Base-by-base conservation (phyloP, 2,113 vertebrate genomes). In the Neoarius graeffei region DNA sequence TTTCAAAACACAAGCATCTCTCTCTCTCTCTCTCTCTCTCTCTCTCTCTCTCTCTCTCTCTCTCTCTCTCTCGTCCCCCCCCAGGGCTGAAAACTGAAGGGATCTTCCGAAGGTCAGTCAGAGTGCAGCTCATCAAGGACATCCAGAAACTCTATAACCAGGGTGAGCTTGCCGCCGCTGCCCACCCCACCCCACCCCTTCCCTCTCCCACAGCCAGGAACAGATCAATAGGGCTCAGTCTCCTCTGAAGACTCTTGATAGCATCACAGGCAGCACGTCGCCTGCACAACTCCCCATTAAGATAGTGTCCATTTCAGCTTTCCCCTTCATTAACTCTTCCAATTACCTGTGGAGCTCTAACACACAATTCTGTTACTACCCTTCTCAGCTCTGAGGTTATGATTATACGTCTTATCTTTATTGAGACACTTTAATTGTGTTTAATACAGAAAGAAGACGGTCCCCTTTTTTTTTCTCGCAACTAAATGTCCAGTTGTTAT, bases 51-150 rank as follows among this genome's bases (percentile, higher is more conserved):
- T 79, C 73, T 50, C 7, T 25, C 42, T 17, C 3, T 27, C 56
- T 57, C 62, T 54, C 52, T 10, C 9, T 42, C 59, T 35, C 27
- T 42, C 42, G 25, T 7, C 25, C 35, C 42, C 25, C 25, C 15
- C 15, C 91, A 97, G 97, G 97, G 25, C 94, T 98, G 14, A 93
- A 8, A 89, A 96, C 96, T 0, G 96, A 97, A 91, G 96, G 96
- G 0, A 93, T 97, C 88, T 99, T 97, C 94, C 95, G 96, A 88
- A 96, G 96, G 59, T 97, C 97, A 0, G 96, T 94, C 89, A 95
- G 88, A 0, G 90, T 95, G 77, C 96, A 97, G 89, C 89, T 93
- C 30, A 94, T 97, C 88, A 96, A 94, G 35, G 96, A 97, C 62
- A 88, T 98, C 69, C 96, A 97, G 95, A 96, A 96, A 62, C 96